Base-by-base conservation (phyloP, 2,797 vertebrate species). In the Selene dorsalis region DNA sequence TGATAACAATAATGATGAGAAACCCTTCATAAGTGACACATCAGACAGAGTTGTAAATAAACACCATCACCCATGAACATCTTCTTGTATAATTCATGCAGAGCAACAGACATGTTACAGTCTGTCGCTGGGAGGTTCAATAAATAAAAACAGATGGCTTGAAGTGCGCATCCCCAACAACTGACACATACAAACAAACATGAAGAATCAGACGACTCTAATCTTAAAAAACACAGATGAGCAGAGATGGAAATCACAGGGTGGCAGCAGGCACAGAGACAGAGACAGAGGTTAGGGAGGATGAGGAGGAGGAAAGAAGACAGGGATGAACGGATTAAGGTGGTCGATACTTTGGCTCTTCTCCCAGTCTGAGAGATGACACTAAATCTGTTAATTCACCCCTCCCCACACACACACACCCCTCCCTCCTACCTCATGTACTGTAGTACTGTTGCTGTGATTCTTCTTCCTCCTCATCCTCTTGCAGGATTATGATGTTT, bases 291-390 rank as follows among this genome's bases (percentile, higher is more conserved):
- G 70, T 82, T 76, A 73, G 64, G 66, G 77, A 82, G 86, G 88
- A 84, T 38, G 86, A 87, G 68, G 88, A 90, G 84, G 39, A 41
- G 39, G 39, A 41, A 82, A 86, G 89, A 82, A 86, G 89, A 83
- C 84, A 84, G 77, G 87, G 93, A 93, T 93, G 91, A 94, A 90
- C 63, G 79, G 94, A 95, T 95, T 95, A 94, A 87, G 61, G 87
- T 84, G 91, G 91, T 94, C 90, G 65, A 94, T 94, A 92, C 84
- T 92, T 90, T 94, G 94, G 93, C 90, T 92, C 87, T 79, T 71
- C 81, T 92, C 85, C 91, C 93, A 94, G 93, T 93, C 93, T 91
- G 90, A 94, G 92, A 92, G 91, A 93, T 94, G 93, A 95, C 93
- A 94, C 93, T 94, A 94, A 94, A 94, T 94, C 91, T 93, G 91